Percentiles rank a stretch among this genome's conserved stretches.
These are phyloP conservation scores for Cyrtonyx montezumae DNA, from an alignment of 2,113 vertebrate species.

Conservation along the genomic window DNA sequence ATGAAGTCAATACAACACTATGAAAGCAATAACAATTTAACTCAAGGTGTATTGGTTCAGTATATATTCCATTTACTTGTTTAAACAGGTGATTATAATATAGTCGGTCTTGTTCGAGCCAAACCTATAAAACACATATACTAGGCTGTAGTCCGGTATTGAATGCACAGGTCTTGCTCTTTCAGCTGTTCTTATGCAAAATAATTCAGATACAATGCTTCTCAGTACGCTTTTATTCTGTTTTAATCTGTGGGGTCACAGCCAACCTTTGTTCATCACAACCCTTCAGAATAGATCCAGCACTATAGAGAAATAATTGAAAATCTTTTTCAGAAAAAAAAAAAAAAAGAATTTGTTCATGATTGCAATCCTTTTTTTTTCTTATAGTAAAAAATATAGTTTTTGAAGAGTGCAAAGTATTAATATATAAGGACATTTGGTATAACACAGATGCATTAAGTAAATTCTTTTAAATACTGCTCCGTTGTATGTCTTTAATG, in stretches of 20 bases:
- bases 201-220: background rate
- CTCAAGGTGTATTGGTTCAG: background rate
- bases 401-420: background rate
- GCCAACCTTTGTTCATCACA: background rate
- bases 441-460: background rate
- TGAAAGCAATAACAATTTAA: background rate
- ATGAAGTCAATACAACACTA: background rate
- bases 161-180: background rate
- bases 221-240: background rate
- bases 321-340: background rate
- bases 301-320: background rate
- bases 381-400: background rate
- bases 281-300: background rate
- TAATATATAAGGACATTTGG: background rate
- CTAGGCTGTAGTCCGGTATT: background rate
- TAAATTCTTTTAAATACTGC: background rate
- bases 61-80: background rate
- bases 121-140: background rate
- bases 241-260: too few species aligned
- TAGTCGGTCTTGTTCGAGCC: background rate
- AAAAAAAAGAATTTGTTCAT: too few species aligned
- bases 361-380: background rate
- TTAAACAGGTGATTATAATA: conserved; percentile 46
- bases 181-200: background rate
- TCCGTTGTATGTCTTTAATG: background rate